A percentile compares a stretch with the other conserved stretches of the same genome.
Evolutionary conservation across 1,140 invertebrate species (phyloP).

Genomic region (Rhagoletis pomonella): DNA sequence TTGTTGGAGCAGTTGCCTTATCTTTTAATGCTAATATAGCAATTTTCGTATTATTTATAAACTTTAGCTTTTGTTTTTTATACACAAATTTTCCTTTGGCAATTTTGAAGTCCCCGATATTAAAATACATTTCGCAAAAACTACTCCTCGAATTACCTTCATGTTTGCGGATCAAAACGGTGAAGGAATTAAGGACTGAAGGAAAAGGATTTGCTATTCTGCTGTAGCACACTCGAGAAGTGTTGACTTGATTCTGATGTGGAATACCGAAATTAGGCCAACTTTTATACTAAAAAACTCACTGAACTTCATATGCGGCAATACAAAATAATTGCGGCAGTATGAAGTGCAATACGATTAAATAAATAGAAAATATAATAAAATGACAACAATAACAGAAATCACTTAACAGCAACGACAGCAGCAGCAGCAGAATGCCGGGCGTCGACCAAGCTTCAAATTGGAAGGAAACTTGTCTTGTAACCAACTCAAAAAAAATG

Average conservation of each 20-base stretch:
- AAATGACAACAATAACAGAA: background rate
- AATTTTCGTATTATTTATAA: too few species aligned
- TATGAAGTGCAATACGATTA: conserved; percentile 57
- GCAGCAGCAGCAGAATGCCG: background rate
- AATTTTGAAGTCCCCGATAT: too few species aligned
- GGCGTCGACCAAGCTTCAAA: background rate
- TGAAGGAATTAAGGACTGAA: conserved; percentile 62
- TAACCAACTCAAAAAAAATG: too few species aligned
- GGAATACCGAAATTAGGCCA: conserved; percentile 71
- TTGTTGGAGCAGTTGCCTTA: too few species aligned
- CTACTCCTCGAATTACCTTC: conserved; percentile 64
- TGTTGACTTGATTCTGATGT: conserved; percentile 74
- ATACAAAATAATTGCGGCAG: conserved; percentile 24
- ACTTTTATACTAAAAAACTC: conserved; percentile 72
- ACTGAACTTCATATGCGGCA: conserved; percentile 24
- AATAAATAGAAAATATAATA: background rate
- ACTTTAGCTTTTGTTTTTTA: too few species aligned
- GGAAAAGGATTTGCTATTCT: conserved; percentile 63
- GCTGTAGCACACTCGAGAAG: conserved; percentile 18
- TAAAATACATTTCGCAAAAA: background rate
- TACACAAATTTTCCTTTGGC: too few species aligned
- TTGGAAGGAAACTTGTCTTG: background rate
- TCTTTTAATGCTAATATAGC: too few species aligned
- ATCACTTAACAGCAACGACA: background rate
- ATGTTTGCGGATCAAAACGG: conserved; percentile 68